These are phyloP conservation scores for Casuarius casuarius DNA, from an alignment of 2,113 vertebrate species.

Conservation along the genomic window DNA sequence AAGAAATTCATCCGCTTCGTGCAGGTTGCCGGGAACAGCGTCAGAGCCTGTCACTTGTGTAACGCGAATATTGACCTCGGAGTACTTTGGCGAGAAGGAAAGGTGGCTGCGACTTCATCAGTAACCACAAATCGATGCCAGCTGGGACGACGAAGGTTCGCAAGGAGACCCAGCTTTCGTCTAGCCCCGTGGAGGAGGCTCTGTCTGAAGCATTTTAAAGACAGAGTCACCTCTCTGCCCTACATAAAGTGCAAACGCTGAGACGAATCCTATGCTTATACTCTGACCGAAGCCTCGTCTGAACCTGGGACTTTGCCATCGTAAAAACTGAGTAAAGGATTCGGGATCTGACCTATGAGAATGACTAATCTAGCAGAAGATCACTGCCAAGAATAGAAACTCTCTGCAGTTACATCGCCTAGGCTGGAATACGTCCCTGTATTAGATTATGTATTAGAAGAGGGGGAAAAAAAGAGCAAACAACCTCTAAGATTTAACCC, in stretches of 20 bases:
- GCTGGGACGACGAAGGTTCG: background rate
- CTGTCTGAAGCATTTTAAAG: background rate
- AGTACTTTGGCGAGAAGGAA: background rate
- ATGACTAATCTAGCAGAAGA: background rate
- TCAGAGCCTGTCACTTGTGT: background rate
- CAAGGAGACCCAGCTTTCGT: background rate
- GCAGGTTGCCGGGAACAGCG: background rate
- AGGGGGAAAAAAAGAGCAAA: background rate
- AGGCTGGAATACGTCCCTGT: no score
- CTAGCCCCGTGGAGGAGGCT: background rate
- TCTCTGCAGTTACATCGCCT: background rate
- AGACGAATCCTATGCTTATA: background rate
- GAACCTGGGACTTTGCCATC: background rate
- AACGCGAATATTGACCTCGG: background rate
- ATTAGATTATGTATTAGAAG: background rate
- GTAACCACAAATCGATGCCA: background rate
- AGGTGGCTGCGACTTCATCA: background rate
- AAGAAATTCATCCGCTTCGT: background rate
- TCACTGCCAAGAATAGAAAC: background rate
- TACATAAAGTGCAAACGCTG: background rate
- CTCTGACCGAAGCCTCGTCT: background rate
- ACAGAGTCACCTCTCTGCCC: background rate
- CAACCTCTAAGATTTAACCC: background rate
- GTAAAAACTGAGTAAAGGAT: background rate
- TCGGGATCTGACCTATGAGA: background rate